Evolutionary conservation across 1,140 invertebrate species (phyloP), one percentile per base, ranked within the genome.

Genomic region (Drosophila pallidifrons): DNA sequence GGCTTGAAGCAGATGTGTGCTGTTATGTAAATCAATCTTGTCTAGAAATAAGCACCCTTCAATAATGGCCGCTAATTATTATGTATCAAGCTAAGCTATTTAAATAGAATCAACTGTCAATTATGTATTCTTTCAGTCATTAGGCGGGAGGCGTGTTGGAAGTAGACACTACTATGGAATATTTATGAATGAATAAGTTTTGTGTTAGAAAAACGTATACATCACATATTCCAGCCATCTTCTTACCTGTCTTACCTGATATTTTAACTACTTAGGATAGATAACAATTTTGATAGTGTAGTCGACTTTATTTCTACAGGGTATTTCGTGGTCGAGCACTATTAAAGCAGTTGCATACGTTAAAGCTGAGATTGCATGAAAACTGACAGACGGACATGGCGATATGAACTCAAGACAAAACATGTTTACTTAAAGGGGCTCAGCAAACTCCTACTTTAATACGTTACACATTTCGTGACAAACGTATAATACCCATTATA

Each of bases 371-470:
- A 49, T 49, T 49, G 16, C 16, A 49, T 25, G 16, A 20, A 54
- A 54, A 15, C 45, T 49, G 45, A 49, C 47, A 63, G 30, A 30
- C 51, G n/a, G n/a, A 54, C 30, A 35, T 35, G 30, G 51, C 51
- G 51, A 54, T 54, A 32, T 35, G 5, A 54, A 54, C 28, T 54
- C 51, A 54, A 54, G 51, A 54, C 51, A 54, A 15, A 35, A 8
- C 30, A 8, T 54, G 51, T 54, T 54, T 54, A 54, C 51, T 54
- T 54, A 32, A 54, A 54, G 51, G 30, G 30, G 30, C n/a, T 35
- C 51, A 30, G 30, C 30, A 25, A 30, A 54, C 51, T 54, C 51
- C 28, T 54, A 54, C 51, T 35, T 54, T 54, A 54, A 32, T 54
- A 54, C 28, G 30, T 15, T 54, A 32, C 28, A 54, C 51, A 54